Evolutionary conservation across 1,140 invertebrate species (phyloP), one percentile per base, ranked within the genome.

Genomic region (Drosophila hydei): DNA sequence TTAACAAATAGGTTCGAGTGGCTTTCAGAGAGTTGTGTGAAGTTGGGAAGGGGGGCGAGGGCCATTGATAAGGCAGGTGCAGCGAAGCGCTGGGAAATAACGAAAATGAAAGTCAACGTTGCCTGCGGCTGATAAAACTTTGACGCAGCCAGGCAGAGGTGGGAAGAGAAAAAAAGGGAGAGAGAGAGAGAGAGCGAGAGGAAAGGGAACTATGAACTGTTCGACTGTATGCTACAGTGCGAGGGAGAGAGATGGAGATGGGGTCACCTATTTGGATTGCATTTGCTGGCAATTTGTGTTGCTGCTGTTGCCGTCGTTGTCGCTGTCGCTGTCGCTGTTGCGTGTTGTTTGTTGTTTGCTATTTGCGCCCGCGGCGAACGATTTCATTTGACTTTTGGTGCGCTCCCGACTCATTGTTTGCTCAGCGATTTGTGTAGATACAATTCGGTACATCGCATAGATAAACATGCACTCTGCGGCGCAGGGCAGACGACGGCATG

Each of bases 381-480:
- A 79, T 67, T 69, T 84, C 60, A 78, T 84, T 80, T 78, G 59
- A 54, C 60, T 69, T 69, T 65, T 70, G 60, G 54, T 72, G 50
- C 76, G 36, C 11, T 21, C 18, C 43, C 18, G 16, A 21, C 43
- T 48, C 21, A 12, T 56, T 83, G 75, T 83, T 83, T 83, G 75
- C 45, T 56, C 63, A 84, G 48, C 55, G 51, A 63, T 76, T 76
- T 76, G 73, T 76, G 64, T 73, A 33, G 65, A 69, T 69, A 73
- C 71, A 73, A 59, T 58, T 50, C 42, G 36, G 38, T 61, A 75
- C 69, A 75, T 27, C 36, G 63, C 56, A 58, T 62, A 65, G 69
- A 75, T 62, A 65, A 60, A 72, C 61, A 60, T 43, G 38, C 72
- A 78, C 65, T 40, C 16, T 25, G 3, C 12, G 1, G 54, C 27